Evolutionary conservation across 2,113 vertebrate genomes (phyloP).

Genomic region (Regulus satrapa): DNA sequence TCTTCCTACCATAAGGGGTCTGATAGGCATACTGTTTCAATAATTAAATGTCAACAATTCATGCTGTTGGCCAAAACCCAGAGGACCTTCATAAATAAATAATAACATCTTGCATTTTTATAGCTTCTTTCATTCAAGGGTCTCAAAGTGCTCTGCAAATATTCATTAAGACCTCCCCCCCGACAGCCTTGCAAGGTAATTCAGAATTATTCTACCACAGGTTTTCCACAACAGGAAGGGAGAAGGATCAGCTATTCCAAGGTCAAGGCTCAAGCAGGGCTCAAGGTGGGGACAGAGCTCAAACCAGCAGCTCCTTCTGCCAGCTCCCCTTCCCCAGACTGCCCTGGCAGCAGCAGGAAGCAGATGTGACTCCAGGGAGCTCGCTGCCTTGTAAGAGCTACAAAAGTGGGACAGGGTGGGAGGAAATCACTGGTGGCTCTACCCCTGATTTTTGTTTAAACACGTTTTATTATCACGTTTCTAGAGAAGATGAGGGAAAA

Average conservation of each 20-base stretch:
- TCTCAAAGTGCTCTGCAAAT: not conserved
- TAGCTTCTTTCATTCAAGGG: conserved; percentile 46
- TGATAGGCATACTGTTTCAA: conserved; percentile 62
- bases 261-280: not conserved
- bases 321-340: not conserved
- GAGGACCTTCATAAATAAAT: conserved; percentile 60
- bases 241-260: not conserved
- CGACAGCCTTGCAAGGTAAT: not conserved
- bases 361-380: not conserved
- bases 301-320: rapidly evolving
- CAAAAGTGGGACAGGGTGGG: not conserved
- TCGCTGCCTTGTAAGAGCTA: not conserved
- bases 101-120: conserved; percentile 57
- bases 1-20: conserved; percentile 60
- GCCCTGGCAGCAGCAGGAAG: not conserved
- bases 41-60: conserved; percentile 74
- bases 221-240: not conserved
- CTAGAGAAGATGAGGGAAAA: not conserved
- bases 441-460: not conserved
- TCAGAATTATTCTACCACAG: not conserved
- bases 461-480: rapidly evolving
- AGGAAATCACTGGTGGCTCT: not conserved
- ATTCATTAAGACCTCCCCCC: not conserved
- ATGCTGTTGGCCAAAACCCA: conserved; percentile 60
- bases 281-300: rapidly evolving